Evolutionary conservation across 2,888 invertebrate genomes (phyloP), one percentile per base, ranked within the genome.

Genomic region (Sussaba pulchella): DNA sequence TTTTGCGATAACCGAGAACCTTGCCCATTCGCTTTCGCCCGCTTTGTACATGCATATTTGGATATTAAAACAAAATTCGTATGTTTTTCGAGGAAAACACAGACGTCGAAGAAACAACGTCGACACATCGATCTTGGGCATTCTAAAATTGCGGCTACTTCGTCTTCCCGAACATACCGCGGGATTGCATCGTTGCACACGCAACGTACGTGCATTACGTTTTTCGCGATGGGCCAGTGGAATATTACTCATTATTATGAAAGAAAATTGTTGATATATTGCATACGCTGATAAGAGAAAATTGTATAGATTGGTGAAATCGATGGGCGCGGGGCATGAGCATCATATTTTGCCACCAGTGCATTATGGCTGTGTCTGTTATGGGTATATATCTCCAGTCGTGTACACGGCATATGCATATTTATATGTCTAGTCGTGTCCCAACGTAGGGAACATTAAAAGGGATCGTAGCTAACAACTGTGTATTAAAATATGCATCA

Each of bases 231-330:
- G 19, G 12, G 31, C 31, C 61, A 61, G 12, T 19, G 12, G 9
- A n/a, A 39, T 19, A 61, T 61, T 5, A 41, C 61, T 67, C 31
- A 26, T 19, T 39, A 19, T 41, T 50, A 4, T 12, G 8, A 9
- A 10, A 8, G 12, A 69, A 69, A 24, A 69, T 50, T 69, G 17
- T 17, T 39, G 39, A 39, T 5, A 31, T 31, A 31, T 39, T 26
- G 47, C 57, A 41, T 39, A 63, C 47, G 8, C 17, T 50, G 14
- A 50, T 63, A 63, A 63, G 10, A 39, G 10, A 61, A 52, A 63
- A 72, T 63, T 72, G 24, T 72, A 47, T 24, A 63, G 36, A 63
- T 47, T 39, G 50, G 72, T 47, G 63, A 63, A 72, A 72, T 72
- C 72, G 50, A 72, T 72, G 61, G 39, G 24, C 24, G 6, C 45